Base-by-base conservation (phyloP, 2,113 vertebrate genomes). In the Gopherus flavomarginatus region DNA sequence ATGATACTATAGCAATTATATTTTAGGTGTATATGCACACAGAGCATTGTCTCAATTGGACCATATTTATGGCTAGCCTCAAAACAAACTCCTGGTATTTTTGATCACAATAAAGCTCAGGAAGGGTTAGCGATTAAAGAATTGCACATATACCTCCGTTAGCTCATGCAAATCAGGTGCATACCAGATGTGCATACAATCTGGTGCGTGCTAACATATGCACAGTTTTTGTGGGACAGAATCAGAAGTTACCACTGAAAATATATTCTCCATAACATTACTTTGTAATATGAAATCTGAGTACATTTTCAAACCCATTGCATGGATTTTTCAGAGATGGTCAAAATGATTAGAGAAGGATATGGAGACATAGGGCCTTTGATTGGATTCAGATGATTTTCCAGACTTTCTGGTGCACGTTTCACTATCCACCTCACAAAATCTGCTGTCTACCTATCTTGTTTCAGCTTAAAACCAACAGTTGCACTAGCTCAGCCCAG, bases 241-340 rank as follows among this genome's bases (percentile, higher is more conserved):
- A 77, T 77, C 38, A 77, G 42, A 77, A 27, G 42, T 27, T 47
- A 77, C 11, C 75, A 27, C 26, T 27, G 42, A 77, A 77, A 77
- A 77, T 27, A 44, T 29, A 47, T 78, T 47, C 27, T 42, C 72
- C 11, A 26, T 27, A 44, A 44, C 22, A 26, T 78, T 44, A 78
- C 13, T 44, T 47, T 26, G 10, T 47, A 44, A 47, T 78, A 47
- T 44, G 87, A 94, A 93, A 59, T 52, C 50, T 54, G 5, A 50
- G 65, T 95, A 92, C 1, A 0, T n/a, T 88, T 47, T 79, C 65
- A 90, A 17, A 1, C 42, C 21, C 12, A 16, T 47, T 26, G 42
- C 42, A 24, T 3, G 12, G 44, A 47, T 87, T 95, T 92, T 86
- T 83, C 59, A 84, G 69, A 92, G 57, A 96, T 89, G 62, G 94